Evolutionary conservation across 2,888 invertebrate genomes (phyloP), one percentile per base, ranked within the genome.

Genomic region (Graphium colonna): DNA sequence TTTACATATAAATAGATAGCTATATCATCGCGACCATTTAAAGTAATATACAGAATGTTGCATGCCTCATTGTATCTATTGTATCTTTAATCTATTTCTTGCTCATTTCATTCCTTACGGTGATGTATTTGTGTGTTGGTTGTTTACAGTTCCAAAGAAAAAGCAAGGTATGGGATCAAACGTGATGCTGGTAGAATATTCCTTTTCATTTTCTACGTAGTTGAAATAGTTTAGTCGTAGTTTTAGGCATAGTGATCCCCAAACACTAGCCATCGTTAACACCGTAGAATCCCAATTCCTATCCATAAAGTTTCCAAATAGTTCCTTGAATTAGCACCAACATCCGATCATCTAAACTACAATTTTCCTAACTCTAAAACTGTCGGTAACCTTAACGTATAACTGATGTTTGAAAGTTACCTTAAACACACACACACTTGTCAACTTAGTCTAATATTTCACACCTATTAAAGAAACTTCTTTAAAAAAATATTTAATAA

Each of bases 111-210:
- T 75, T 61, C 79, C 68, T 74, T 79, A 80, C 79, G 82, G 83
- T 87, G 86, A 85, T 88, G 77, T 85, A 86, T 83, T 80, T 88
- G 75, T 87, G 79, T 89, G 83, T 92, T 92, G 91, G 91, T 91
- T 93, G 93, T 93, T 94, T 94, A 93, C 94, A 94, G 94, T 93
- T 92, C 92, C 94, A 93, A 94, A 94, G 93, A 94, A 94, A 94
- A 93, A 93, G 91, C 92, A 90, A 90, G 90, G 90, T 90, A 90
- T 89, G 88, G 88, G 87, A 88, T 85, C 86, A 87, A 85, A 75
- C 84, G 86, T 84, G 87, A 83, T 80, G 83, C 88, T 90, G 90
- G 89, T 90, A 90, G 89, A 88, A 82, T 87, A 88, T 87, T 82
- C 82, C 85, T 85, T 86, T 86, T 84, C 85, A 88, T 85, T 82